Evolutionary conservation across 92 coral and sea anemone genomes (phyloP).

Genomic region (Parazoanthus atlanticus): DNA sequence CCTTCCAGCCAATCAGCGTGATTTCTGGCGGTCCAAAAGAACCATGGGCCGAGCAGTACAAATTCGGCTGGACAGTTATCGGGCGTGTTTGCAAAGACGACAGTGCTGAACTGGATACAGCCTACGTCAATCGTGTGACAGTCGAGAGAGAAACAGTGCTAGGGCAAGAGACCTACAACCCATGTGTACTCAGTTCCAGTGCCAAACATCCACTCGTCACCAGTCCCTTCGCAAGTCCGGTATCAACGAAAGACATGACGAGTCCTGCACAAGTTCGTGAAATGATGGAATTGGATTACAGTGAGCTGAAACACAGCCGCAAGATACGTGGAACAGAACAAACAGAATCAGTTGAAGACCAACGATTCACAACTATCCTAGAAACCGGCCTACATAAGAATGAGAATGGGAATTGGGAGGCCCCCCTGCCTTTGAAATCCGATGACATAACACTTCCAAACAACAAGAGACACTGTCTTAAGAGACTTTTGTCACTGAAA

Average conservation of each 20-base stretch:
- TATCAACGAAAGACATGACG: slow-evolving; percentile 49
- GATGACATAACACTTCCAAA: slow-evolving; percentile 37
- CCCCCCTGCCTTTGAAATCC: slow-evolving; percentile 52
- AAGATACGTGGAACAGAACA: slow-evolving; percentile 63
- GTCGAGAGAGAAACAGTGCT: slow-evolving; percentile 51
- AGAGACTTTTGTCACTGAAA: slow-evolving; percentile 50
- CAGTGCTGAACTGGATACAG: slow-evolving; percentile 15
- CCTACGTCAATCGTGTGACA: slow-evolving; percentile 53
- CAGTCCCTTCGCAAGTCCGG: slow-evolving; percentile 7
- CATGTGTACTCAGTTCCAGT: neutral
- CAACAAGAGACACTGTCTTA: slow-evolving; percentile 41
- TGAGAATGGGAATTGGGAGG: slow-evolving; percentile 55
- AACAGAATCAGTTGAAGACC: slow-evolving; percentile 60
- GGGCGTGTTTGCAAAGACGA: slow-evolving; percentile 49
- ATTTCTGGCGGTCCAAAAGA: slow-evolving; percentile 49
- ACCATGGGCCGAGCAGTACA: slow-evolving; percentile 64
- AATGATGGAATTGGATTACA: slow-evolving; percentile 79
- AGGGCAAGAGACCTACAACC: slow-evolving; percentile 23
- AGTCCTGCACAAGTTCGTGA: slow-evolving; percentile 57
- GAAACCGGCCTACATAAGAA: slow-evolving; percentile 55
- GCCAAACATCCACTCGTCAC: slow-evolving; percentile 19
- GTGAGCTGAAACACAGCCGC: slow-evolving; percentile 18
- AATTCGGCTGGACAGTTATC: slow-evolving; percentile 64
- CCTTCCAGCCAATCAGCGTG: slow-evolving; percentile 55
- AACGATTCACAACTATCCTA: slow-evolving; percentile 55